Conservation (phyloP, 2,797 vertebrate genomes). For the Macroramphosus scolopax region DNA sequence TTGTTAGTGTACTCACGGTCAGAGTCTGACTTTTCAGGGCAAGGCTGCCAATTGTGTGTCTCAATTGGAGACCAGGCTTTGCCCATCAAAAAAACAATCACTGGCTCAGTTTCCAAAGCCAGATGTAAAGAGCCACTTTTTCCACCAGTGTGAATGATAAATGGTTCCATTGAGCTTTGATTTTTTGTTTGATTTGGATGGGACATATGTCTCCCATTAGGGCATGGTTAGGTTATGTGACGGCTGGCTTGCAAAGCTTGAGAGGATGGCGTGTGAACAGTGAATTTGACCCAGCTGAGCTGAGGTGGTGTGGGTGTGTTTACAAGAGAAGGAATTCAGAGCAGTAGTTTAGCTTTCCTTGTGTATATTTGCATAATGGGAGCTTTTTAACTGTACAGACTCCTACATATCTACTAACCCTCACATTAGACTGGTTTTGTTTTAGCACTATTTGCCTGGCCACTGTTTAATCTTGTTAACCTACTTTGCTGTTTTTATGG, state of each 20-base stretch:
- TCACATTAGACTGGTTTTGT: no score
- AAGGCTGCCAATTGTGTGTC: constrained; percentile 44
- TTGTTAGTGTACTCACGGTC: constrained; percentile 2
- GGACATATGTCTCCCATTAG: constrained; percentile 70
- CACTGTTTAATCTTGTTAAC: no score
- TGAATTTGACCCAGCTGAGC: constrained; percentile 50
- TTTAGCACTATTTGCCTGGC: no score
- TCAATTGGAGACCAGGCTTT: constrained; percentile 48
- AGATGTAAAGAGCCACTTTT: constrained; percentile 60
- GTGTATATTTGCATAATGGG: constrained; percentile 28
- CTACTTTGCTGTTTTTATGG: no score
- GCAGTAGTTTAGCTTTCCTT: constrained; percentile 27
- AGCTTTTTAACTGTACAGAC: constrained; percentile 20
- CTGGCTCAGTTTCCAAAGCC: constrained; percentile 38
- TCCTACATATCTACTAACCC: constrained; percentile 17
- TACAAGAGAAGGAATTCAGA: constrained; percentile 28
- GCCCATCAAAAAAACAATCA: constrained; percentile 29
- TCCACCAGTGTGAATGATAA: constrained; percentile 53
- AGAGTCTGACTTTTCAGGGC: constrained; percentile 30
- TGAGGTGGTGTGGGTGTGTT: constrained; percentile 24
- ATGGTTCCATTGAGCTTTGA: constrained; percentile 60
- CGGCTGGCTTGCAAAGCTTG: constrained; percentile 47
- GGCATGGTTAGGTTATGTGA: constrained; percentile 50
- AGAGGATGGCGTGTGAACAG: constrained; percentile 66
- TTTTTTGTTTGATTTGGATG: constrained; percentile 58